Evolutionary conservation across 2,888 invertebrate genomes (phyloP), one percentile per base, ranked within the genome.

Genomic region (Pyrrhosoma nymphula): DNA sequence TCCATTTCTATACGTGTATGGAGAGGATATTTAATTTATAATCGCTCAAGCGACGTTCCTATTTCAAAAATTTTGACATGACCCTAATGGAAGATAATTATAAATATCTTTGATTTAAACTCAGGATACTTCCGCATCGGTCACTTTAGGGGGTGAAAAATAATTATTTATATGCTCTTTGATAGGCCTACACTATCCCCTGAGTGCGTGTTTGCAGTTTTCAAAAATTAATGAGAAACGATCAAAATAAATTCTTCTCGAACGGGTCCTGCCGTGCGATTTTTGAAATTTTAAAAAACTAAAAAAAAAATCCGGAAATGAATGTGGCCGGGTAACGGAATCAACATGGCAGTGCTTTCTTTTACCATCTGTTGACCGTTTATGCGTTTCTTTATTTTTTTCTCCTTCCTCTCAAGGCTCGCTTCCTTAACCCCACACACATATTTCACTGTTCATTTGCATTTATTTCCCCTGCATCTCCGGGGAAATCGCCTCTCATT

Each of bases 61-160:
- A 35, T 82, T 82, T 16, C 16, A 47, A 69, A 69, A 69, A 3
- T 35, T 82, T 82, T 8, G 35, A 82, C 30, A 35, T 82, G 82
- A 35, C 82, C 35, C 82, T 82, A 35, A 82, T 82, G 82, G 82
- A 82, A 35, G 82, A 16, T 82, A 82, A 82, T 82, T 82, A 82
- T 16, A 35, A 82, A 35, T 82, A 35, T 35, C 35, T 82, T 82
- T 35, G 4, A 82, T 82, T 82, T 82, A 2, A 82, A 35, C 16
- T 14, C 0, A 35, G 35, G 3, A 16, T 16, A 82, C 82, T 82
- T 35, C 16, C 35, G 35, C 35, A 6, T 14, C 18, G 16, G 82
- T 16, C 82, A 14, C 35, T 35, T 3, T 35, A 12, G 4, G 14
- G 30, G 14, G 30, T 35, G 35, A 82, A 35, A 35, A 82, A 82